Evolutionary conservation across 2,888 invertebrate genomes (phyloP).

Genomic region (Phorcus lineatus): DNA sequence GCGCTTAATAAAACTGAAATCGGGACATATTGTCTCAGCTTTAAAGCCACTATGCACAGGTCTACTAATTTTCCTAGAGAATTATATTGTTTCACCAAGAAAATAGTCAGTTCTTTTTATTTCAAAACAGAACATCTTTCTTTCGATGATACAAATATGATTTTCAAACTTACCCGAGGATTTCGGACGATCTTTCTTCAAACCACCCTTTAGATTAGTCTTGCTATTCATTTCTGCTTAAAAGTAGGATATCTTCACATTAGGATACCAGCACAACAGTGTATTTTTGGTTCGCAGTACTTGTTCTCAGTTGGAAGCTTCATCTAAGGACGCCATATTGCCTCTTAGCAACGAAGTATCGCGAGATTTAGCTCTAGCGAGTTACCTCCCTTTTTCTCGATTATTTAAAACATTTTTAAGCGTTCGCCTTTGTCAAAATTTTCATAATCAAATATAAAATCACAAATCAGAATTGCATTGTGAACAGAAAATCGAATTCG

Average conservation of each 20-base stretch:
- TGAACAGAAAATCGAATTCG: too few relatives aligned
- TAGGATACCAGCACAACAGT: neutral
- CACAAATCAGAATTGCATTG: too few relatives aligned
- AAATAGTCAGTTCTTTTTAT: neutral
- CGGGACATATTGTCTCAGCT: too few relatives aligned
- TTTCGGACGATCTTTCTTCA: slow-evolving; percentile 53
- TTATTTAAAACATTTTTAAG: neutral
- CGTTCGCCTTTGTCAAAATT: too few relatives aligned
- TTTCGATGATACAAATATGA: neutral
- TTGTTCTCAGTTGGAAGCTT: neutral
- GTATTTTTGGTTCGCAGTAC: neutral
- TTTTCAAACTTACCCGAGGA: slow-evolving; percentile 47
- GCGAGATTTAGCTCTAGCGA: neutral
- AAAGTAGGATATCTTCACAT: neutral
- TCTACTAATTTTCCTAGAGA: too few relatives aligned
- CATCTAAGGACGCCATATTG: slow-evolving; percentile 31
- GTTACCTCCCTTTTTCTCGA: slow-evolving; percentile 24
- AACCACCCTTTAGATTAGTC: slow-evolving; percentile 44
- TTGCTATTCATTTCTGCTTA: slow-evolving; percentile 52
- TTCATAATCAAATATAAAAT: too few relatives aligned
- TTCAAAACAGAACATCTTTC: neutral
- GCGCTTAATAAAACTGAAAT: too few relatives aligned
- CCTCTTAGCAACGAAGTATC: slow-evolving; percentile 32
- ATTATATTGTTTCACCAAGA: too few relatives aligned
- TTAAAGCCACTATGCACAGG: too few relatives aligned